Conservation (phyloP, 2,113 vertebrate genomes). For the Atrichornis clamosus region DNA sequence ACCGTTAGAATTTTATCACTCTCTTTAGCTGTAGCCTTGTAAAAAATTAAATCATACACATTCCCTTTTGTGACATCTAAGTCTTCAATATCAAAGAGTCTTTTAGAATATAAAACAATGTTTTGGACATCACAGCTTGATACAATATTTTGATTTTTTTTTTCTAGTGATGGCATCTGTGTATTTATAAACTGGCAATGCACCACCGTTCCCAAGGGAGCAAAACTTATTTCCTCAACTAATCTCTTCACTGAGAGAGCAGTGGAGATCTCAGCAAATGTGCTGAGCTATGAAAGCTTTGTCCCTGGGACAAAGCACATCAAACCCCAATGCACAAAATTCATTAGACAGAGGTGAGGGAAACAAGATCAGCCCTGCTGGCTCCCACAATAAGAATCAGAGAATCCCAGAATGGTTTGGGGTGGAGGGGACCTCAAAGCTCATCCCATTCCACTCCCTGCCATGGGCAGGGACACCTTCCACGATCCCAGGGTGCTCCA, state of each 20-base stretch:
- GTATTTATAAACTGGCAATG: not conserved
- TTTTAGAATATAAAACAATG: not conserved
- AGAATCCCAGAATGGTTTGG: not conserved
- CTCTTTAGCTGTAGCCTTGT: not conserved
- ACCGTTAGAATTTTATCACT: not conserved
- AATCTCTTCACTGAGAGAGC: not conserved
- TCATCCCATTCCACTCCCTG: accelerated
- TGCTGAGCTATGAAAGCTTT: not conserved
- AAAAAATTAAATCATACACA: not conserved
- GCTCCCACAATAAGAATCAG: not conserved
- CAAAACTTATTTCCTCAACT: conserved; percentile 18
- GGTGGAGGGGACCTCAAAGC: accelerated
- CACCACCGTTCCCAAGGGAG: not conserved
- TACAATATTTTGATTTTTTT: not conserved
- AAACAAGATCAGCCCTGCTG: not conserved
- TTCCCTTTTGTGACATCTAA: not conserved
- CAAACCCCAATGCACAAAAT: not conserved
- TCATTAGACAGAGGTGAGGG: not conserved
- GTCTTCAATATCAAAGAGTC: not conserved
- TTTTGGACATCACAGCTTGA: not conserved
- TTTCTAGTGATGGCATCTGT: not conserved
- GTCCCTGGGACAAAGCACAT: not conserved
- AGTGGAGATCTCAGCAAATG: not conserved
- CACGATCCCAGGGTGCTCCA: not conserved
- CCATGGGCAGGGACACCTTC: not conserved